A percentile compares a stretch with the other conserved stretches of the same genome.
phyloP scores from a whole-genome alignment of 2,888 invertebrate genomes.

The Oligia strigilis region DNA sequence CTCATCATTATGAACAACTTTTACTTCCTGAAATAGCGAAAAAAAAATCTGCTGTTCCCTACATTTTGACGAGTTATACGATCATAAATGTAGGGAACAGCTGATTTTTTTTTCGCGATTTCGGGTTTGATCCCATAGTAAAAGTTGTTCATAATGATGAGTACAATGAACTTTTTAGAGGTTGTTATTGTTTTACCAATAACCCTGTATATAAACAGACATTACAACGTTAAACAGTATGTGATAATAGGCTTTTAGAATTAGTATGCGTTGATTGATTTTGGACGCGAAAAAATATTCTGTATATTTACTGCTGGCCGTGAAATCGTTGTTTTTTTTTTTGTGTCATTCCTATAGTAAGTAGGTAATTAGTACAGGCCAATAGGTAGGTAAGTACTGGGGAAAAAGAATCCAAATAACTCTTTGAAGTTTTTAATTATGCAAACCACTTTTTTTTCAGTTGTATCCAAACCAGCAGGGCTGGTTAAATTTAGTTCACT shows the following conservation, averaged over 20 bases:
- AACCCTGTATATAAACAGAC: conserved; percentile 7
- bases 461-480: not conserved
- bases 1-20: no score
- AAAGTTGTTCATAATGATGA: no score
- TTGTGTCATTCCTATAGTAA: not conserved
- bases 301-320: no score
- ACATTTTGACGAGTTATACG: no score
- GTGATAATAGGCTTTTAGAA: not conserved
- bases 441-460: not conserved
- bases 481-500: not conserved
- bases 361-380: not conserved
- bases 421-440: not conserved
- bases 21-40: no score
- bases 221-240: conserved; percentile 9
- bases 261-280: not conserved
- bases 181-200: no score
- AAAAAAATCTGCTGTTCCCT: no score
- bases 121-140: no score
- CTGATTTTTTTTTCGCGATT: no score
- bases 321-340: not conserved
- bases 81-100: no score
- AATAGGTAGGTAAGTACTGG: no score
- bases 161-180: no score
- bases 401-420: not conserved
- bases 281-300: not conserved